phyloP scores from a whole-genome alignment of 2,113 vertebrate genomes.

The Salvator merianae region DNA sequence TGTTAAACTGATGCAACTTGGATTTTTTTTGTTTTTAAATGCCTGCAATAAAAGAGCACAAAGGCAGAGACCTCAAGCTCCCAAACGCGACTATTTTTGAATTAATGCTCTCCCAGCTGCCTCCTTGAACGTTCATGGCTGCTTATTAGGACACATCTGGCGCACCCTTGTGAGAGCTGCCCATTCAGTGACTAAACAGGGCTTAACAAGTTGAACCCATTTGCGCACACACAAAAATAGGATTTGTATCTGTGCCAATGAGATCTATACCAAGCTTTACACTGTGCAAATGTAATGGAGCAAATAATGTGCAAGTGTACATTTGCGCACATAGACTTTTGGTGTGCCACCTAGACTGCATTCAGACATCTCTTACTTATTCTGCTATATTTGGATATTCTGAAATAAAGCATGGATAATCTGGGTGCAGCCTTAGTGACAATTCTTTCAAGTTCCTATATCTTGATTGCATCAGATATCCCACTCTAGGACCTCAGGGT shows the following conservation, averaged over 20 bases:
- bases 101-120: slow-evolving; percentile 9
- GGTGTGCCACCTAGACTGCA: slow-evolving; percentile 1
- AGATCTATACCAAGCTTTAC: background rate
- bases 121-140: slow-evolving; percentile 11
- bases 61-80: background rate
- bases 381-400: no score
- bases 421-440: no score
- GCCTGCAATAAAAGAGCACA: slow-evolving; percentile 10
- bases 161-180: slow-evolving; percentile 1
- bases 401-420: no score
- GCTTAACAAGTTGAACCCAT: slow-evolving; percentile 15
- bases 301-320: background rate
- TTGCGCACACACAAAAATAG: slow-evolving; percentile 7
- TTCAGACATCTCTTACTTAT: no score
- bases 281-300: background rate
- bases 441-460: background rate
- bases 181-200: slow-evolving; percentile 18
- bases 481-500: no score
- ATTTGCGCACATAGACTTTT: background rate
- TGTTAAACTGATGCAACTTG: background rate
- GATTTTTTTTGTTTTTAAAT: background rate
- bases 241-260: background rate
- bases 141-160: slow-evolving; percentile 23
- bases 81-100: background rate
- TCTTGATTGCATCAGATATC: no score